Conservation (phyloP, 2,113 vertebrate species). For the Lontra canadensis region DNA sequence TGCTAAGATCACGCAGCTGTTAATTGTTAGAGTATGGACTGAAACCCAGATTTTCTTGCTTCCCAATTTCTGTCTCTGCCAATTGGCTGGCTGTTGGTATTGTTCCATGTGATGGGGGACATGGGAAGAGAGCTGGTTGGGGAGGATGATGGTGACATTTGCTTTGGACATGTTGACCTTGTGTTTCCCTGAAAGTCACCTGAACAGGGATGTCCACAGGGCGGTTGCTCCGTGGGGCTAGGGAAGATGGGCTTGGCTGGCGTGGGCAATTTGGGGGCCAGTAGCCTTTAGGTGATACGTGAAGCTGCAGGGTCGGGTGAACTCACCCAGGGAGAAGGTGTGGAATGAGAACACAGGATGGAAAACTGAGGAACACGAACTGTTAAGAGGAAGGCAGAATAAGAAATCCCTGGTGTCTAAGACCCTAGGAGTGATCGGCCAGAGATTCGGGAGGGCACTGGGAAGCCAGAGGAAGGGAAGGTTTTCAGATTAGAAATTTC, state of each 20-base stretch:
- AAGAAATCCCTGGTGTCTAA: background rate
- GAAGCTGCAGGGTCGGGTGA: background rate
- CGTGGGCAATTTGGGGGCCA: background rate
- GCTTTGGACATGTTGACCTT: background rate
- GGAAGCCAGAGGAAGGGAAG: background rate
- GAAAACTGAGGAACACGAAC: background rate
- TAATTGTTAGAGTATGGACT: background rate
- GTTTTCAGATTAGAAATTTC: background rate
- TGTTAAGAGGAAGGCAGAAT: background rate
- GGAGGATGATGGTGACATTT: background rate
- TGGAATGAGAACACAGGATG: too few species aligned
- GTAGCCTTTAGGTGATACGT: background rate
- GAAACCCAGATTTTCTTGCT: background rate
- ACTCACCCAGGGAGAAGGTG: background rate
- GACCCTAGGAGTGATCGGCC: background rate
- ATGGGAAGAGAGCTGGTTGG: background rate
- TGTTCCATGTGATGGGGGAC: background rate
- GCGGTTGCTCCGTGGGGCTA: background rate
- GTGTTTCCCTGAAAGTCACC: background rate
- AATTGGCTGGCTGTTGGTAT: background rate
- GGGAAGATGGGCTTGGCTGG: background rate
- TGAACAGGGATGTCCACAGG: background rate
- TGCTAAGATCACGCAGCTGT: background rate
- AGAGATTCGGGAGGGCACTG: background rate
- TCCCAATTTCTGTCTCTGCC: background rate